Base-by-base conservation (phyloP, 2,888 invertebrate genomes). In the Crioceris asparagi region DNA sequence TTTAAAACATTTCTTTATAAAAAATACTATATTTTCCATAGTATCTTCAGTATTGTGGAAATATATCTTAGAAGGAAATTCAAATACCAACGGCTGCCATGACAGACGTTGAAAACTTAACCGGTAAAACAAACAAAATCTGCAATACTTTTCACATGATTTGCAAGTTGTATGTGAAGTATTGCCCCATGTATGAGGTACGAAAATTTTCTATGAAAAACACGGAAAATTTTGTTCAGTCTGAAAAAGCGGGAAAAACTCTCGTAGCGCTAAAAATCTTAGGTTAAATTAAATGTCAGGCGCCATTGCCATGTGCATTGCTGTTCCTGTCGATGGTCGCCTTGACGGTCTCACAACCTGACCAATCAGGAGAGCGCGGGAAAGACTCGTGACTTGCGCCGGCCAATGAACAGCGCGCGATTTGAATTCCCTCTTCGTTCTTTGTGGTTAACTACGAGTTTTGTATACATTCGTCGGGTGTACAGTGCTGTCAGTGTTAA, bases 381-480 rank as follows among this genome's bases (percentile, higher is more conserved):
- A 62, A 61, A 54, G 50, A 45, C 63, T 56, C 61, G 62, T 62
- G 62, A 63, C 59, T 43, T 39, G 40, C 44, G 45, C 44, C 43
- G 33, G 45, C 65, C 65, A 65, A 66, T 64, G 33, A 39, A 12
- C 35, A 44, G 48, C 51, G 52, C 48, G 48, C 53, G 58, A 62
- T 66, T 66, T 66, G 62, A 66, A 65, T 64, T 64, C 62, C 62
- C 61, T 62, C 61, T 60, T 59, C 56, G 54, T 56, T 53, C 57
- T 56, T 59, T 58, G 56, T 56, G 51, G 51, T 52, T 51, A 55
- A 55, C 61, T 55, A 54, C 54, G 57, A 62, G 56, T 61, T 60
- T 64, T 64, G 64, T 64, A 58, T 65, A 64, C 62, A 61, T 61
- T 64, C 61, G 64, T 61, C 57, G 59, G 59, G 62, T 63, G 61